phyloP scores from a whole-genome alignment of 2,888 invertebrate species.

The Catocala nupta region DNA sequence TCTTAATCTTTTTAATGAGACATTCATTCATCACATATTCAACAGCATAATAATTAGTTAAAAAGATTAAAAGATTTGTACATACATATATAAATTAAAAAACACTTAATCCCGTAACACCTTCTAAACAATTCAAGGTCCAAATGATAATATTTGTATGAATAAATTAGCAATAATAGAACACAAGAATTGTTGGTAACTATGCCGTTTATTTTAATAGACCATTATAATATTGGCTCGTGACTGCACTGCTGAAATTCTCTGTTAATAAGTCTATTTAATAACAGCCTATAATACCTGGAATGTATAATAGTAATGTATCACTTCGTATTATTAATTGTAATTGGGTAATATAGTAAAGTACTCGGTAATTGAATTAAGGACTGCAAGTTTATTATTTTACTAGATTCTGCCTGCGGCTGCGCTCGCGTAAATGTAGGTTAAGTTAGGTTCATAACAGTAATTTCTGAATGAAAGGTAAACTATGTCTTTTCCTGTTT shows the following conservation, averaged over 20 bases:
- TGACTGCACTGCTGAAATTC: neutral
- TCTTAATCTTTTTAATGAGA: no score
- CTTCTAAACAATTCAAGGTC: slow-evolving; percentile 1
- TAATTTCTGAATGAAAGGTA: no score
- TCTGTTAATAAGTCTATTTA: neutral
- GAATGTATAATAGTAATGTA: neutral
- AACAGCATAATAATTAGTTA: no score
- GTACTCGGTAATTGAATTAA: neutral
- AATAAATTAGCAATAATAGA: slow-evolving; percentile 1
- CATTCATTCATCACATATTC: no score
- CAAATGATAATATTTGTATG: neutral
- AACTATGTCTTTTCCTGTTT: no score
- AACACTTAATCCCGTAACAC: neutral
- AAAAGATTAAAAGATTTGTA: no score
- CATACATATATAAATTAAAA: no score
- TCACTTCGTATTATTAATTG: neutral
- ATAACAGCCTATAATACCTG: neutral
- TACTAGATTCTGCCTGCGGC: no score
- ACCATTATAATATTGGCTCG: neutral
- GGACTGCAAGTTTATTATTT: no score
- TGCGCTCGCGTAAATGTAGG: no score
- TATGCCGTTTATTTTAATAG: slow-evolving; percentile 1
- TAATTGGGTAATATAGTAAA: neutral
- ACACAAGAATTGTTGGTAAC: neutral
- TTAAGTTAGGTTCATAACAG: no score